Evolutionary conservation across 1,140 invertebrate species (phyloP), one percentile per base, ranked within the genome.

Genomic region (Pristionchus pacificus): DNA sequence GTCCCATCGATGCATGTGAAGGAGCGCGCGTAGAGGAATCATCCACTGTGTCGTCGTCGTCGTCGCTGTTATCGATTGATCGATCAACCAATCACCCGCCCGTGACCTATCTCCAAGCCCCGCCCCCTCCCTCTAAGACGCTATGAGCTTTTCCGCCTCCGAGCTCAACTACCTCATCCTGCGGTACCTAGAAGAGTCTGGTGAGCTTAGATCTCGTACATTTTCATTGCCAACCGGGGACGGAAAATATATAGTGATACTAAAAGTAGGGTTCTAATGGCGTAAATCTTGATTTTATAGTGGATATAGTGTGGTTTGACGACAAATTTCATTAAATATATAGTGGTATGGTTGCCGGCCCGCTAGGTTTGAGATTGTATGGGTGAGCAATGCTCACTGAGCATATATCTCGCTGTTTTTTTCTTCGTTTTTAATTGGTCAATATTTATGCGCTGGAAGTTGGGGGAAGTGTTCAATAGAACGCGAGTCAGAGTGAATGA

Each of bases 81-180:
- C 60, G 28, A 28, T n/a, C 60, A 14, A 14, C n/a, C 10, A 24
- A 24, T 31, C 62, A 14, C 62, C 25, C 29, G 30, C 62, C 25
- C n/a, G 14, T n/a, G 25, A 25, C 15, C n/a, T n/a, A 24, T 61
- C 60, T 13, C 29, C 62, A 6, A 65, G 29, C 30, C 30, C 30
- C 38, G 62, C 62, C 13, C 27, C 30, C 29, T 13, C 15, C 6
- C n/a, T n/a, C n/a, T 32, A 32, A 14, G 38, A 27, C 29, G 55
- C 25, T 25, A 57, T 38, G 13, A 66, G 65, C 31, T 66, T 66
- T 27, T 66, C 65, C 19, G 49, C 31, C 28, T 27, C 25, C 25
- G 65, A 66, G 28, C 38, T 66, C 32, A 66, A 66, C 32, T 66
- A 66, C 49, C n/a, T 66, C n/a, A 57, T 66, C 24, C 49, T 31